These are phyloP conservation scores for Sesamia inferens DNA, from an alignment of 2,888 invertebrate species.

Conservation along the genomic window DNA sequence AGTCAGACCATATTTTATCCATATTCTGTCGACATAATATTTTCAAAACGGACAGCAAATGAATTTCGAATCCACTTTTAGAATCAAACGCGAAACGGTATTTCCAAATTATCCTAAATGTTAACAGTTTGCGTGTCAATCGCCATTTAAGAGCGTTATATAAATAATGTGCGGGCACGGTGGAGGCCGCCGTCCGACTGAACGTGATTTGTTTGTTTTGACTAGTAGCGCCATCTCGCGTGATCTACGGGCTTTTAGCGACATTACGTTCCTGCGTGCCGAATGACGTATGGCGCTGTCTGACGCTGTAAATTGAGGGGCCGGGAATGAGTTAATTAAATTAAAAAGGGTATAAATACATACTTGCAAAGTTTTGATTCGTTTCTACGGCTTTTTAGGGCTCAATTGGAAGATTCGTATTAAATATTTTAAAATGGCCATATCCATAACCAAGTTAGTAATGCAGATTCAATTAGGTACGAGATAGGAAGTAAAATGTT, in stretches of 20 bases:
- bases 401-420: slow-evolving; percentile 1
- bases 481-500: neutral
- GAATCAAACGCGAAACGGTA: slow-evolving; percentile 19
- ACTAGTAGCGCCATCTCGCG: slow-evolving; percentile 77
- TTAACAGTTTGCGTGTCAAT: slow-evolving; percentile 67
- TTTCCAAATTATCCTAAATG: slow-evolving; percentile 43
- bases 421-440: too few species aligned
- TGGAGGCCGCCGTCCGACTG: slow-evolving; percentile 69
- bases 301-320: slow-evolving; percentile 56
- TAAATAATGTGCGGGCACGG: slow-evolving; percentile 68
- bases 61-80: slow-evolving; percentile 16
- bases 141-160: slow-evolving; percentile 58
- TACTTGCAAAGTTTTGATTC: slow-evolving; percentile 19
- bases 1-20: neutral
- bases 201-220: slow-evolving; percentile 80
- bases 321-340: slow-evolving; percentile 64
- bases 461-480: neutral
- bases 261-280: slow-evolving; percentile 59
- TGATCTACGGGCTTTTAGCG: slow-evolving; percentile 75
- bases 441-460: neutral
- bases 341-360: slow-evolving; percentile 57
- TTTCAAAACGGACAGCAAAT: neutral
- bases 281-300: slow-evolving; percentile 59
- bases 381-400: slow-evolving; percentile 18
- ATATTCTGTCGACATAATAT: neutral